Evolutionary conservation across 2,797 vertebrate genomes (phyloP).

Genomic region (Carcharodon carcharias): DNA sequence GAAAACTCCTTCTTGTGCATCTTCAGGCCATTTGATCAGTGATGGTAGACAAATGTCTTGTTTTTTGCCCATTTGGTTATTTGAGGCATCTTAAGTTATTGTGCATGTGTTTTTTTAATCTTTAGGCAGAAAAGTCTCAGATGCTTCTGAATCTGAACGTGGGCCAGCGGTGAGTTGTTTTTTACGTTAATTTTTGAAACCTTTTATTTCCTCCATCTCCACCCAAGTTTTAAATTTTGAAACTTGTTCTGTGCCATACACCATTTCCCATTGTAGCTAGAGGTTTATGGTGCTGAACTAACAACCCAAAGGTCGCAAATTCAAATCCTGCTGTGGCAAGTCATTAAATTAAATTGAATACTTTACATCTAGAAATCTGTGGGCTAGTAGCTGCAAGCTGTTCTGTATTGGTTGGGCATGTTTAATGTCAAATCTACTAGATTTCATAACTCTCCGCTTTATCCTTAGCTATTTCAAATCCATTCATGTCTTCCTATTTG

Average conservation of each 20-base stretch:
- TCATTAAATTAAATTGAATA: neutral
- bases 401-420: neutral
- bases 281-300: neutral
- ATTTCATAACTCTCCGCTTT: neutral
- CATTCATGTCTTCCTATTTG: neutral
- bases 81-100: neutral
- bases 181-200: neutral
- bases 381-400: neutral
- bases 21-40: neutral
- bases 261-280: neutral
- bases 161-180: slow-evolving; percentile 75
- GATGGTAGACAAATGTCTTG: neutral
- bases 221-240: neutral
- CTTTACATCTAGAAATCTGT: neutral
- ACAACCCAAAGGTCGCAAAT: neutral
- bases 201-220: neutral
- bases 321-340: neutral
- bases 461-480: neutral
- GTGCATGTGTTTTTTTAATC: neutral
- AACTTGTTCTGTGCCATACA: neutral
- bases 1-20: neutral
- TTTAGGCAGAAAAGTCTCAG: neutral
- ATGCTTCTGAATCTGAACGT: slow-evolving; percentile 49
- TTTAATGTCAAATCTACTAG: neutral
- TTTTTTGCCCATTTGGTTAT: neutral